These are phyloP conservation scores for Epinotia ramella DNA, from an alignment of 2,888 invertebrate genomes.

Conservation along the genomic window DNA sequence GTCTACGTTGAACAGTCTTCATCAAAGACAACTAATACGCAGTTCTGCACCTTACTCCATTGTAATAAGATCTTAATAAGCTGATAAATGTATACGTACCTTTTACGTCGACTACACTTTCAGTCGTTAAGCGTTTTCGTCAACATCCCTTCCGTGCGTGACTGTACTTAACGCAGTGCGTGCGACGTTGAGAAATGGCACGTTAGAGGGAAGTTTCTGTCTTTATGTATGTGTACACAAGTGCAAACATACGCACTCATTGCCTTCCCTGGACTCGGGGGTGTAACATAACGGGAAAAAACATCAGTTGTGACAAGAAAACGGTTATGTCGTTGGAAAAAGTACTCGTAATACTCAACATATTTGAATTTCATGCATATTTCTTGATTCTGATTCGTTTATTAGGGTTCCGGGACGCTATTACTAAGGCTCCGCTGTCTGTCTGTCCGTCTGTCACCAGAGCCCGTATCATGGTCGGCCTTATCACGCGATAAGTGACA, in stretches of 20 bases:
- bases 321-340: background rate
- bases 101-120: background rate
- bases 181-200: slow-evolving; percentile 47
- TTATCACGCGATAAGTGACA: no score
- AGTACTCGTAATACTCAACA: no score
- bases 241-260: slow-evolving; percentile 12
- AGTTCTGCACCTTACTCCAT: no score
- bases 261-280: slow-evolving; percentile 1
- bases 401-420: no score
- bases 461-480: no score
- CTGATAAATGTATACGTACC: background rate
- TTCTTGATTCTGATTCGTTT: background rate
- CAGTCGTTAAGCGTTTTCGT: slow-evolving; percentile 16
- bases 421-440: no score
- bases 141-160: slow-evolving; percentile 39
- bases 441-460: no score
- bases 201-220: slow-evolving; percentile 5
- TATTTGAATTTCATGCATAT: no score
- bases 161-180: slow-evolving; percentile 45
- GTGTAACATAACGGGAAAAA: slow-evolving; percentile 10
- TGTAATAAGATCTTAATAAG: background rate
- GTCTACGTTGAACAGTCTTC: background rate
- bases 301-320: background rate
- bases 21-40: background rate
- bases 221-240: slow-evolving; percentile 28